Evolutionary conservation across 2,888 invertebrate genomes (phyloP), one percentile per base, ranked within the genome.

Genomic region (Trichogramma evanescens): DNA sequence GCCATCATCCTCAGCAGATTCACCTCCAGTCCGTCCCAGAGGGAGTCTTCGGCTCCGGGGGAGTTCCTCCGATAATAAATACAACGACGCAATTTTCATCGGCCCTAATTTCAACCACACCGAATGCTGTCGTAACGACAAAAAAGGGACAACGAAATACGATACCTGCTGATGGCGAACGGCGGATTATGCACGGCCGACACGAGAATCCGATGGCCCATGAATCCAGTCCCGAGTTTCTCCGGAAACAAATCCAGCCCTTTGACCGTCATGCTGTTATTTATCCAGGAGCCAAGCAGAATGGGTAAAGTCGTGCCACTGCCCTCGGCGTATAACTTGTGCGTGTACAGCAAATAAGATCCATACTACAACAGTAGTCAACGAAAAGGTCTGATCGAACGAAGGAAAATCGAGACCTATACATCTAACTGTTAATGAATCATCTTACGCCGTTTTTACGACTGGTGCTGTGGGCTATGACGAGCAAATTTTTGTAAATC

Each of bases 11-110:
- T 79, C 2, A 91, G 74, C 9, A 90, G 69, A 63, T 88, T 82
- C 56, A 87, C 78, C 80, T 91, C 91, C n/a, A 89, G 76, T 6
- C 91, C 91, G 73, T 90, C 90, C 89, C 87, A 88, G 44, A 69
- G 68, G 1, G 80, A 75, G 69, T 82, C 81, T 58, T 82, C 73
- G 63, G 82, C 82, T 7, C 78, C 78, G 74, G 68, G 26, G 26
- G 26, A 26, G 26, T 26, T 26, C 26, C 26, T 26, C 73, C 67
- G 66, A 66, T 55, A 58, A 2, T 26, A 26, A 26, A 26, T 26
- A 40, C 8, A 26, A 26, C 26, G 26, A 26, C 26, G 26, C 26
- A 26, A 26, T 26, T 26, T 1, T 26, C 26, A 26, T 26, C 26
- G 26, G 26, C 26, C 26, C 13, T 2, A 26, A 26, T 26, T 26